Base-by-base conservation (phyloP, 2,888 invertebrate genomes). In the Agonopterix subpropinquella region DNA sequence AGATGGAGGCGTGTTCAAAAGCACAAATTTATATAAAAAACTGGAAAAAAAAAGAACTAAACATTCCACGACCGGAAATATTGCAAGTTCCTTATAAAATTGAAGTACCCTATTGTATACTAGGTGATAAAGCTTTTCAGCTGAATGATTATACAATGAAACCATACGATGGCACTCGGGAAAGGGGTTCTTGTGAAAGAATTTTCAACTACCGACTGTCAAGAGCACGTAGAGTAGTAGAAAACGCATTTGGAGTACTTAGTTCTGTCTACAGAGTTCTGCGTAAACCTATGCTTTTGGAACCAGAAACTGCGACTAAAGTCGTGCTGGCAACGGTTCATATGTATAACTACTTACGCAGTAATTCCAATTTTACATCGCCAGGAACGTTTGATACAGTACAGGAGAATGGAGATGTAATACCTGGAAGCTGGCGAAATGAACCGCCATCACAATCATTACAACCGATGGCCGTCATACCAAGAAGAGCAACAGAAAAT, bases 391-490 rank as follows among this genome's bases (percentile, higher is more conserved):
- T 61, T 54, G 59, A 59, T 58, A 13, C 13, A 13, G 13, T 13
- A 13, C 13, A 13, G 13, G 52, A 41, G 18, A 54, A 59, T 52
- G 59, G 58, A 52, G 52, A 59, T 37, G 37, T 61, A 53, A 43
- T 61, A 45, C 54, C 43, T 49, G 59, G 61, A 59, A 61, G 49
- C 50, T 64, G 64, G 64, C 54, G 59, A 62, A 57, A 47, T 47
- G 61, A 62, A 13, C 51, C 46, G 44, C 41, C 54, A 54, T 45
- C 55, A 51, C 11, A 39, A 49, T 51, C 58, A 51, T 51, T 63
- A 57, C 53, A 41, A 53, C 61, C 61, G 47, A 53, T 61, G 8
- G 50, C 39, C 36, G 52, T 15, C 47, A 51, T 58, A 56, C 56
- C 63, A 59, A 41, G 59, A 58, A 56, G 59, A 55, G 54, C 53